Evolutionary conservation across 1,140 invertebrate species (phyloP), one percentile per base, ranked within the genome.

Genomic region (Drosophila arizonae): DNA sequence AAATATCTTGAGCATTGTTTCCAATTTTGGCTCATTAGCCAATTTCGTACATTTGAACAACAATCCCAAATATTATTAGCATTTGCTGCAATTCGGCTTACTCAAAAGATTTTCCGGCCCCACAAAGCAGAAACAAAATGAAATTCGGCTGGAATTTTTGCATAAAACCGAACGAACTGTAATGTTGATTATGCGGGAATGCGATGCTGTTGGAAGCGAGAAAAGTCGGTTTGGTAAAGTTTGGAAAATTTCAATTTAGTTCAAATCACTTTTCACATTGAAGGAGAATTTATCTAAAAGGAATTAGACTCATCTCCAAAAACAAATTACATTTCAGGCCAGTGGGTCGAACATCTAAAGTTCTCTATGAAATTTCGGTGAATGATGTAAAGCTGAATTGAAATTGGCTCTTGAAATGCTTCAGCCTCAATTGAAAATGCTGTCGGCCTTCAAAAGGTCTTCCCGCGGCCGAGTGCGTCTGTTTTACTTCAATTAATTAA

Each of bases 401-500:
- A 50, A 62, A 73, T 69, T 74, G 65, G 65, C 58, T 55, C 30
- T 48, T 57, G 56, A 62, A 69, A 50, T 61, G 41, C 39, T 52
- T 63, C 62, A 61, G 62, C 72, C 65, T 63, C 66, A 46, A 28
- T 70, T 52, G 36, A 43, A 52, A 66, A 17, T 55, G 56, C 48
- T 30, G 26, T 46, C 46, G 60, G 72, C 58, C 66, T 70, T 70
- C 72, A 71, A 52, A 63, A 45, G 21, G 57, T 43, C 43, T 62
- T 50, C 57, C 36, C 46, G 41, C 56, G 64, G 65, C 71, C 56
- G 57, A 68, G 57, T 62, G 65, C 58, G 45, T 52, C 65, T 69
- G 66, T 46, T 74, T 70, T 74, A 70, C 70, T 70, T 70, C 56
- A 70, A 70, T 74, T 74, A 74, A 74, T 74, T 74, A 74, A 74